These are phyloP conservation scores for Spongia lamella DNA, from an alignment of 37 sponge, comb jelly and placozoan genomes.

Conservation along the genomic window DNA sequence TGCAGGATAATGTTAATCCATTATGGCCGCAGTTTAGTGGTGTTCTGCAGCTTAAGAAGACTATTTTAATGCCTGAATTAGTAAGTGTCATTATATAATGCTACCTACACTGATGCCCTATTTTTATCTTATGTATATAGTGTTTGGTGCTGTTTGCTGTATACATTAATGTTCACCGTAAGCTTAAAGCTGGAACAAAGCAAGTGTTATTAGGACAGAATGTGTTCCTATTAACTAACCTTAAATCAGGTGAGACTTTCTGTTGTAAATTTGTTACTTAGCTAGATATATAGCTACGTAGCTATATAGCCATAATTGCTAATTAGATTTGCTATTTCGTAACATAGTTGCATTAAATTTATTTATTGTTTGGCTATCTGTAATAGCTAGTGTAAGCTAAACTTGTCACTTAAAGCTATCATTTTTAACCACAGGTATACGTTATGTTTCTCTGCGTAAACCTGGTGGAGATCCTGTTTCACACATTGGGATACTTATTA, in stretches of 20 bases:
- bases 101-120: too few relatives aligned
- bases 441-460: slow-evolving; percentile 60
- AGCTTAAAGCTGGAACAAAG: neutral
- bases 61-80: too few relatives aligned
- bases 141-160: neutral
- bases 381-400: neutral
- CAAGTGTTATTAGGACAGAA: slow-evolving; percentile 7
- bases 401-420: neutral
- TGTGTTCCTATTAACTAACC: slow-evolving; percentile 20
- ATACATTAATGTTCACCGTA: neutral
- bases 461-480: slow-evolving; percentile 58
- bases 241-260: slow-evolving; percentile 37
- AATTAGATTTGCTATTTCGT: neutral
- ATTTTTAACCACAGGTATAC: slow-evolving; percentile 33
- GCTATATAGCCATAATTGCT: too few relatives aligned
- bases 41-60: neutral
- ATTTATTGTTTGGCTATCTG: neutral
- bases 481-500: slow-evolving; percentile 63
- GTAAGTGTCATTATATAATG: too few relatives aligned
- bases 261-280: neutral
- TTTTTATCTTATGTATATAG: neutral
- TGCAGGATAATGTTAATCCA: neutral
- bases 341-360: neutral
- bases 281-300: too few relatives aligned
- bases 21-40: too few relatives aligned